Evolutionary conservation across 2,888 invertebrate species (phyloP), one percentile per base, ranked within the genome.

Genomic region (Hipparchia sbordonii): DNA sequence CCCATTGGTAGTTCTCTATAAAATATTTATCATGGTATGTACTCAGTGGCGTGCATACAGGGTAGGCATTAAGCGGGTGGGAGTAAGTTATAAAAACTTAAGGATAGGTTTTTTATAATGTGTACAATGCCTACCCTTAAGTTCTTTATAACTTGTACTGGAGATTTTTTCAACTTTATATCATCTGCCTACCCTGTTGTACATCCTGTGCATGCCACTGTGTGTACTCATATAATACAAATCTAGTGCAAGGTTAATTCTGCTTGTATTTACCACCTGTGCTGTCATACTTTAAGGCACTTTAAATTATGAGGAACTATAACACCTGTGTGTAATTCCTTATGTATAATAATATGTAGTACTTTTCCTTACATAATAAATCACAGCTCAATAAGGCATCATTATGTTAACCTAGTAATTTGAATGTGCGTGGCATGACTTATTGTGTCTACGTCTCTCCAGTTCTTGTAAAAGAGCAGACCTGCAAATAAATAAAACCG

Each of bases 381-480:
- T 93, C 93, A 93, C 93, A 93, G 93, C 85, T 89, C 80, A 85
- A 81, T 82, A 87, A 88, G 89, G 88, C 88, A 87, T 82, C 79
- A 79, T 79, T 76, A 79, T 79, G 76, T 78, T 80, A 77, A 82
- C 76, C 87, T 79, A 92, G 83, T 89, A 92, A 81, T 91, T 92
- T 74, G 89, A 87, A 82, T 90, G 92, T 78, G 89, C 82, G 77
- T 87, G 90, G 79, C 88, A 94, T 73, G 90, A 85, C 65, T 90
- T 87, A 39, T 89, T 87, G 76, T 87, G 90, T 79, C 95, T 89
- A 82, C 94, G 90, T 79, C 95, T 95, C 82, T 97, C 97, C 92
- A 97, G 96, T 91, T 97, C 97, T 86, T 96, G 96, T 76, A 97
- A 90, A 79, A 97, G 89, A 6, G 97, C 96, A 78, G 96, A 96